Base-by-base conservation (phyloP, 2,797 vertebrate genomes). In the Scleropages formosus region DNA sequence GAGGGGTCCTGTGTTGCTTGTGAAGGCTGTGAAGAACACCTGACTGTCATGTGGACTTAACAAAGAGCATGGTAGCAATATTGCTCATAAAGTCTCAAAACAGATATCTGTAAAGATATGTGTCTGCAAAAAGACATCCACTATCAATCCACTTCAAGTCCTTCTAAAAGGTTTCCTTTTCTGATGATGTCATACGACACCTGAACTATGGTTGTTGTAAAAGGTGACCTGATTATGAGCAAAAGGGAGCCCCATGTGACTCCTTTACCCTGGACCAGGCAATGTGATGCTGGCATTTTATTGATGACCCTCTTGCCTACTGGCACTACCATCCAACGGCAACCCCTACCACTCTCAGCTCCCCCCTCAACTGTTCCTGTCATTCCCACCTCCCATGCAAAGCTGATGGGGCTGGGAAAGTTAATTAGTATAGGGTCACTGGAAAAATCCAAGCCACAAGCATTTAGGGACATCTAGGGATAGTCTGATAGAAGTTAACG, bases 381-480 rank as follows among this genome's bases (percentile, higher is more conserved):
- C 27, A 31, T n/a, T 64, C 64, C 64, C 64, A 67, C 64, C 64
- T 67, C 64, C 9, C 64, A 67, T 44, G 22, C n/a, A 47, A 39
- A 64, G 39, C 16, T 20, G 4, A 31, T 20, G 8, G 26, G 64
- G 8, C 31, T 39, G 16, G 16, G 39, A n/a, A 31, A 16, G 58
- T n/a, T 60, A 22, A 60, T 60, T 18, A 60, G 58, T 58, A 22
- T 16, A 7, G n/a, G n/a, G n/a, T 67, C 64, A 20, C 64, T 22
- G 64, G 11, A 66, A 66, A 66, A 66, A 47, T 46, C 64, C n/a
- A 0, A 66, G 64, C 31, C 31, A 6, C 6, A 39, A 39, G 31
- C 31, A 39, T 39, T 39, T 39, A 39, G 31, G 31, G 31, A 31
- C 31, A 39, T 39, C 31, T 39, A 31, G 31, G 31, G 31, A 39